Conservation (phyloP, 2,888 invertebrate species). For the Thysanoteuthis rhombus region DNA sequence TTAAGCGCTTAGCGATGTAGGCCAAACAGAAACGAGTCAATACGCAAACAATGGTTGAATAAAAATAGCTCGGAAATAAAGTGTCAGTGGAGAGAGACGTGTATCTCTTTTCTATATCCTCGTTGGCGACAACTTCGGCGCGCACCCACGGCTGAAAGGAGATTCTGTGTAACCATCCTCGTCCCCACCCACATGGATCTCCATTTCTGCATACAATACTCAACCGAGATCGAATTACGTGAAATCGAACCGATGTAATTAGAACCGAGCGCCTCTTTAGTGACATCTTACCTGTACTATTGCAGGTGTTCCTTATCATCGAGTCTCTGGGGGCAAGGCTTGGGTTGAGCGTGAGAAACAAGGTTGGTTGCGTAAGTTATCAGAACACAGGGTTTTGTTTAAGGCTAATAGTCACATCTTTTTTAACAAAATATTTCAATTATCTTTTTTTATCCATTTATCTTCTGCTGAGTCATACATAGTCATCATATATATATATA, state of each 20-base stretch:
- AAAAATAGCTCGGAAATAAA: not conserved
- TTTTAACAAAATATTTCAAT: too few relatives aligned
- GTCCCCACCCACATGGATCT: not conserved
- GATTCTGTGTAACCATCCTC: not conserved
- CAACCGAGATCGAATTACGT: not conserved
- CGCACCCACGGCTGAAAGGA: not conserved
- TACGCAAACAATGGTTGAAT: not conserved
- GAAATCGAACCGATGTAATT: not conserved
- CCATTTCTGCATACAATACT: not conserved
- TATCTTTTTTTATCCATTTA: too few relatives aligned
- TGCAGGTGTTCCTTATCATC: not conserved
- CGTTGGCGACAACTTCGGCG: not conserved
- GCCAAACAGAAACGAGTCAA: not conserved
- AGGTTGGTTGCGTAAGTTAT: too few relatives aligned
- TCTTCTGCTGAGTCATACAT: too few relatives aligned
- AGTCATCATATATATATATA: too few relatives aligned
- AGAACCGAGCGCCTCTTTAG: not conserved
- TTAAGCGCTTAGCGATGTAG: not conserved
- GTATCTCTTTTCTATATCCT: not conserved
- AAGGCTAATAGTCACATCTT: too few relatives aligned
- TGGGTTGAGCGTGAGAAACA: too few relatives aligned
- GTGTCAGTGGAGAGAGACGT: not conserved
- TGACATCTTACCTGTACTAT: not conserved
- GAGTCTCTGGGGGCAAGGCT: not conserved
- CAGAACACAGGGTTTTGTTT: too few relatives aligned